Conservation (phyloP, 35 echinoderm and acorn worm genomes). For the Hemicentrotus pulcherrimus region DNA sequence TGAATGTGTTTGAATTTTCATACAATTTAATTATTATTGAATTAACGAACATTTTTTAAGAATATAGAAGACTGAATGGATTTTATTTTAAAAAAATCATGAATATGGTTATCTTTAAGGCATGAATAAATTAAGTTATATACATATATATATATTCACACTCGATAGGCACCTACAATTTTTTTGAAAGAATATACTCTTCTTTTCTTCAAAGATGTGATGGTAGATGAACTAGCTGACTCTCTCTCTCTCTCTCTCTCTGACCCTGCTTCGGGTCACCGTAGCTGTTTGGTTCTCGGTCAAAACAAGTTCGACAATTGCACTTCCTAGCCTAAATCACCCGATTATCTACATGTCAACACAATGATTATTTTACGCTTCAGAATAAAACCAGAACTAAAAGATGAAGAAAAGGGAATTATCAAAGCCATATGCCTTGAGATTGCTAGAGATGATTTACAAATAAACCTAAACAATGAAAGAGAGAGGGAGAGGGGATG, state of each 20-base stretch:
- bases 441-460: neutral
- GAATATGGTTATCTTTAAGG: too few relatives aligned
- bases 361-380: conserved; percentile 41
- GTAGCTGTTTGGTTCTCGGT: conserved; percentile 31
- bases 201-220: neutral
- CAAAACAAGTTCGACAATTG: conserved; percentile 37
- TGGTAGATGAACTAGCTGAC: neutral
- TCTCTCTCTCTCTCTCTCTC: neutral
- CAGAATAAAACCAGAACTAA: neutral
- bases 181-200: too few relatives aligned
- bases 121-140: too few relatives aligned
- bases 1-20: too few relatives aligned
- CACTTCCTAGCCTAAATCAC: conserved; percentile 14
- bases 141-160: too few relatives aligned
- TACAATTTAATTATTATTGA: too few relatives aligned
- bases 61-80: too few relatives aligned
- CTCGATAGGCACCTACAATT: too few relatives aligned
- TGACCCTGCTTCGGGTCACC: conserved; percentile 12
- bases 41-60: too few relatives aligned
- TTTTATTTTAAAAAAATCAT: too few relatives aligned
- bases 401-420: conserved; percentile 8
- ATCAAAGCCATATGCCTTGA: conserved; percentile 52
- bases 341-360: conserved; percentile 28
- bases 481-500: neutral
- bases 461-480: neutral